Percentiles rank a stretch among this genome's conserved stretches.
Conservation (phyloP, 2,113 vertebrate species). For the Lycocorax pyrrhopterus region DNA sequence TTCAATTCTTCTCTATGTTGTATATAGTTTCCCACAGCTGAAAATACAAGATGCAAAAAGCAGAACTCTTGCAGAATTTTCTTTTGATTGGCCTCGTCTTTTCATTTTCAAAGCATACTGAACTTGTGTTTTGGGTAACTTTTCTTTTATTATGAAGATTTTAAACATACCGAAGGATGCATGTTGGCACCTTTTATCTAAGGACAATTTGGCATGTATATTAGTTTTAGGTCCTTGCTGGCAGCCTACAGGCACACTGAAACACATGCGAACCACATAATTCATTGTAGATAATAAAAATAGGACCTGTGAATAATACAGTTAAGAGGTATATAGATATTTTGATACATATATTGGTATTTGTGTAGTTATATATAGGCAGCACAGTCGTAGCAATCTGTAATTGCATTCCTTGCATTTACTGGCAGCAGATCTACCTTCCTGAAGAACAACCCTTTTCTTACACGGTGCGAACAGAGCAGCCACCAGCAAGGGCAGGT, state of each 20-base stretch:
- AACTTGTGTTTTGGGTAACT: neutral
- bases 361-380: neutral
- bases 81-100: neutral
- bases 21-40: neutral
- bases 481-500: neutral
- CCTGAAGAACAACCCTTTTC: neutral
- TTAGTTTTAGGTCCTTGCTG: neutral
- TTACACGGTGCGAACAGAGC: neutral
- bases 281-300: neutral
- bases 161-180: neutral
- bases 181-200: neutral
- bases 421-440: neutral
- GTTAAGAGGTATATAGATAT: neutral
- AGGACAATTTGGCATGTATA: neutral
- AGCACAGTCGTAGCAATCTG: too few species aligned
- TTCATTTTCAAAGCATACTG: neutral
- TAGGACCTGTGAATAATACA: neutral
- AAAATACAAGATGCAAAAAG: neutral
- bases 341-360: neutral
- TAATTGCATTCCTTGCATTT: neutral
- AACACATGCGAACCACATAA: fast-evolving
- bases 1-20: neutral
- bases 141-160: neutral
- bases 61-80: neutral
- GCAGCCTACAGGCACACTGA: neutral